phyloP scores from a whole-genome alignment of 2,113 vertebrate genomes.

The Eretmochelys imbricata region DNA sequence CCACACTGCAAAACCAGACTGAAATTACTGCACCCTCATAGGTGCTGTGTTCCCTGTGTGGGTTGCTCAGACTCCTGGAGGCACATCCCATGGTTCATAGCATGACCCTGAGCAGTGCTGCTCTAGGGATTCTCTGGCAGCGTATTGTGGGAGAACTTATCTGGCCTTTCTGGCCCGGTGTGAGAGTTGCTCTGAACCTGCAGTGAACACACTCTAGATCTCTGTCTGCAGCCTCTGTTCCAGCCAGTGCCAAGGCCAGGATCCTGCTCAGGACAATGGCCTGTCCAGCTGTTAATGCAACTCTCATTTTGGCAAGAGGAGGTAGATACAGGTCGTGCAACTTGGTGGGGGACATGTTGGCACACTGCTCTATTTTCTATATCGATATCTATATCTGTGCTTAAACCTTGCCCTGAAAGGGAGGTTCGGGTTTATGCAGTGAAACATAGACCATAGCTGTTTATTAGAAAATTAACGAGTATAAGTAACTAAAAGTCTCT shows the following conservation, averaged over 20 bases:
- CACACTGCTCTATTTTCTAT: background rate
- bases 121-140: background rate
- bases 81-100: fast-evolving
- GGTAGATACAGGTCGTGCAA: background rate
- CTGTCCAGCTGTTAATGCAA: background rate
- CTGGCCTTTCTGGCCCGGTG: background rate
- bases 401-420: too few species aligned
- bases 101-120: background rate
- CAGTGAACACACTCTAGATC: background rate
- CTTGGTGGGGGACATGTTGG: background rate
- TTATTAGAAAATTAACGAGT: too few species aligned
- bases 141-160: fast-evolving
- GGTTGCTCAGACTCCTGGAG: fast-evolving
- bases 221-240: background rate
- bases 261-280: background rate
- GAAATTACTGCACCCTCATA: too few species aligned
- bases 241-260: background rate
- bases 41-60: fast-evolving
- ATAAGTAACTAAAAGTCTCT: too few species aligned
- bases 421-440: too few species aligned
- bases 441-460: too few species aligned
- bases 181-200: background rate
- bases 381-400: too few species aligned
- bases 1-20: background rate
- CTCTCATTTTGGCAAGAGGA: background rate